Conservation (phyloP, 2,888 invertebrate species). For the Philereme transversata region DNA sequence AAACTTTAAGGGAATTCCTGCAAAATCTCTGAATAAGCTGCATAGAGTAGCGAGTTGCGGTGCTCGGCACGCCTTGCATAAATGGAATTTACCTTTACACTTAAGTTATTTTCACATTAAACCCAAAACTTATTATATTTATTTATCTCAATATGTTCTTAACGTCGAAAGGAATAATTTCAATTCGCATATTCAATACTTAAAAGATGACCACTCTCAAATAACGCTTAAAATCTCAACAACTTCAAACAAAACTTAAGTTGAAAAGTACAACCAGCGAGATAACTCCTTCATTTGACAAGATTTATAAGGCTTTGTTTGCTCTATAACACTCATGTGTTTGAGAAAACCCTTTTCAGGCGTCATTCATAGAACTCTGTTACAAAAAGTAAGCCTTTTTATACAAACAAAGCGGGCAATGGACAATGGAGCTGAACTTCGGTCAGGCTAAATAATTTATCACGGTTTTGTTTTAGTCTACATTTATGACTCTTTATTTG, state of each 20-base stretch:
- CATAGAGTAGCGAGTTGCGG: background rate
- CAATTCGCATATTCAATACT: background rate
- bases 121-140: too few relatives aligned
- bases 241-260: background rate
- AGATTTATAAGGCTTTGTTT: background rate
- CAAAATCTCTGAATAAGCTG: background rate
- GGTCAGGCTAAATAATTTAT: constrained; percentile 3
- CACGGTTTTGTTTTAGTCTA: constrained; percentile 4
- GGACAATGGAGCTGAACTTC: background rate
- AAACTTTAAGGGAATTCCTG: background rate
- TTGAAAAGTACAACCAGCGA: constrained; percentile 1
- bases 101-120: too few relatives aligned
- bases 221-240: background rate
- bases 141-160: too few relatives aligned
- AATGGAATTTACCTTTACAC: too few relatives aligned
- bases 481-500: background rate
- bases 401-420: background rate
- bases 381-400: constrained; percentile 8
- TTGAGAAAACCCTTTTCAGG: constrained; percentile 4
- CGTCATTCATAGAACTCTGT: constrained; percentile 12
- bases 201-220: background rate
- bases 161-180: background rate
- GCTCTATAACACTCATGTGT: background rate
- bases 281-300: constrained; percentile 1
- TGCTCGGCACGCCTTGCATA: background rate